Percentiles rank a stretch among this genome's conserved stretches.
These are phyloP conservation scores for Trochalopteron elliotii DNA, from an alignment of 2,113 vertebrate species.

Conservation along the genomic window DNA sequence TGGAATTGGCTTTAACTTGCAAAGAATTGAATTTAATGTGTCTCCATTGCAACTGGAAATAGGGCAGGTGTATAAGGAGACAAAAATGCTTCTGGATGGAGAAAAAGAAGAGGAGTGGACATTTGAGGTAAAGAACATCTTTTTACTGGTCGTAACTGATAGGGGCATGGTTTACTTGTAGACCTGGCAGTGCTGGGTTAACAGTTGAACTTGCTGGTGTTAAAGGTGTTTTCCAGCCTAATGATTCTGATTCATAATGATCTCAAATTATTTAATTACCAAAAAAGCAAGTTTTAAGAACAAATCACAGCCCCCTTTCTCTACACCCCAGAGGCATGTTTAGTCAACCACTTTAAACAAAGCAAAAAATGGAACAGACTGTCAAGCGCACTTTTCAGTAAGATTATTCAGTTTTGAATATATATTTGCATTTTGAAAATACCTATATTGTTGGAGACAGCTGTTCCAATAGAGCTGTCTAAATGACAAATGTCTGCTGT, in stretches of 20 bases:
- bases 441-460: not conserved
- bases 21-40: slow-evolving; percentile 89
- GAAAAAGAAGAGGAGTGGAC: slow-evolving; percentile 81
- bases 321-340: not conserved
- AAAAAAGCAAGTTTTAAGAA: not conserved
- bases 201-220: not conserved
- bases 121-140: slow-evolving; percentile 81
- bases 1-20: slow-evolving; percentile 91
- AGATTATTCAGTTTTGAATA: not conserved
- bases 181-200: not conserved
- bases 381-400: not conserved
- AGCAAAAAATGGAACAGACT: not conserved
- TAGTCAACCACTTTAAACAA: not conserved
- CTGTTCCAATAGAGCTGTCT: not conserved
- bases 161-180: not conserved
- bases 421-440: not conserved
- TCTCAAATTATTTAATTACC: not conserved
- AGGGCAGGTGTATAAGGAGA: slow-evolving; percentile 78
- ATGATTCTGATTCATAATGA: not conserved
- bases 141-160: too few species aligned
- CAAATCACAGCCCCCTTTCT: not conserved
- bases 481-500: not conserved
- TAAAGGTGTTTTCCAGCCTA: not conserved
- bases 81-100: slow-evolving; percentile 87
- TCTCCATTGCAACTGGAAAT: slow-evolving; percentile 78